Conservation (phyloP, 2,797 vertebrate species). For the Denticeps clupeoides region DNA sequence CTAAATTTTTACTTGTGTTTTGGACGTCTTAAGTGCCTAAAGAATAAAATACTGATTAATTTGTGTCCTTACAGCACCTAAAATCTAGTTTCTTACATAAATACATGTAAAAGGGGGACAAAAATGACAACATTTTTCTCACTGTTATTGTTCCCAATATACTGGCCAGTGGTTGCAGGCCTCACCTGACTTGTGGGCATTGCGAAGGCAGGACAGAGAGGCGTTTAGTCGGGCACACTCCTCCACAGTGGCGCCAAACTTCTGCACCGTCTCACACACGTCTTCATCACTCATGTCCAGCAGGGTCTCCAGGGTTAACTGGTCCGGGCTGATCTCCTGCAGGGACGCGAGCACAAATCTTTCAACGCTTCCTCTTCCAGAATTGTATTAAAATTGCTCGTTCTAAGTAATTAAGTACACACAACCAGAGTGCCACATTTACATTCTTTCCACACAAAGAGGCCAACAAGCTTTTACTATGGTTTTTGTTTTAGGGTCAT, state of each 20-base stretch:
- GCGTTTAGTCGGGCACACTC: conserved; percentile 92
- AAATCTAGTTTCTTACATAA: too few species aligned
- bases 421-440: too few species aligned
- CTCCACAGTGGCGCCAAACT: conserved; percentile 82
- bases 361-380: background rate
- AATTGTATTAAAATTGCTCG: too few species aligned
- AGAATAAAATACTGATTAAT: too few species aligned
- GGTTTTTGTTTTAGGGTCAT: too few species aligned
- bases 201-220: conserved; percentile 86
- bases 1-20: too few species aligned
- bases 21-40: too few species aligned
- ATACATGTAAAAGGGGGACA: background rate
- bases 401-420: too few species aligned
- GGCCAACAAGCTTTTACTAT: too few species aligned
- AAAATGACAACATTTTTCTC: background rate
- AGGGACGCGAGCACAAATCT: background rate
- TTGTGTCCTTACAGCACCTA: too few species aligned
- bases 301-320: conserved; percentile 83
- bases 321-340: conserved; percentile 76
- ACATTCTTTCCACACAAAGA: too few species aligned
- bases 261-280: conserved; percentile 81
- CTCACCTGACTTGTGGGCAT: conserved; percentile 82
- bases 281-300: conserved; percentile 85
- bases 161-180: background rate
- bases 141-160: background rate